These are phyloP conservation scores for Idris sp. DNA, from an alignment of 1,140 invertebrate species.

Conservation along the genomic window DNA sequence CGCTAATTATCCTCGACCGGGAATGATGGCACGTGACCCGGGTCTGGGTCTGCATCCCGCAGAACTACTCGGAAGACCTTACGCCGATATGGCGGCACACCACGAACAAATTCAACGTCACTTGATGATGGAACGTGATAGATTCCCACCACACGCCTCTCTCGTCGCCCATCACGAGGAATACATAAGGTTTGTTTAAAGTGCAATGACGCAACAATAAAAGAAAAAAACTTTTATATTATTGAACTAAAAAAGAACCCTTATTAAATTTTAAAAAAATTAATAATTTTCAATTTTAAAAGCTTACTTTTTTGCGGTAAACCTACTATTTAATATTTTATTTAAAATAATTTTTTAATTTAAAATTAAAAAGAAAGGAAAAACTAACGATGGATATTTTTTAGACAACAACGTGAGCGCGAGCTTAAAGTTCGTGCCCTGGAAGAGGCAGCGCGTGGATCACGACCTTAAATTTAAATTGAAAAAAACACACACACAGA, in stretches of 20 bases:
- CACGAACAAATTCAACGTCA: constrained; percentile 92
- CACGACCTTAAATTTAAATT: constrained; percentile 80
- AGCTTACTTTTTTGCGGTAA: no score
- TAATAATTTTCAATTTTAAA: no score
- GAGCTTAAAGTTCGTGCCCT: constrained; percentile 90
- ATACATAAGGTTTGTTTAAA: constrained; percentile 83
- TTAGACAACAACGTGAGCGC: constrained; percentile 87
- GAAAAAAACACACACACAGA: constrained; percentile 46
- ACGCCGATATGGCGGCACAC: constrained; percentile 89
- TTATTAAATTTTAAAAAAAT: no score
- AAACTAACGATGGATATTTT: constrained; percentile 73
- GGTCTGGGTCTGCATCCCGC: constrained; percentile 83
- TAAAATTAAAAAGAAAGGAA: no score
- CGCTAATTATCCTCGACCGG: constrained; percentile 82
- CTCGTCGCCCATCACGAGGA: constrained; percentile 88
- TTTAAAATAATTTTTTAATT: no score
- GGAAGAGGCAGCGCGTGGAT: constrained; percentile 89
- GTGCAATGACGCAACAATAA: background rate
- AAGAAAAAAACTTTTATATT: no score
- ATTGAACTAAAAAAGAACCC: no score
- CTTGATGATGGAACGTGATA: constrained; percentile 88
- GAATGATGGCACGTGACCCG: constrained; percentile 81
- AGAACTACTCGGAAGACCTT: constrained; percentile 87
- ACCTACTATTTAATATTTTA: background rate
- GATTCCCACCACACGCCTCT: constrained; percentile 83